Base-by-base conservation (phyloP, 1,140 invertebrate species). In the Drosophila sechellia region DNA sequence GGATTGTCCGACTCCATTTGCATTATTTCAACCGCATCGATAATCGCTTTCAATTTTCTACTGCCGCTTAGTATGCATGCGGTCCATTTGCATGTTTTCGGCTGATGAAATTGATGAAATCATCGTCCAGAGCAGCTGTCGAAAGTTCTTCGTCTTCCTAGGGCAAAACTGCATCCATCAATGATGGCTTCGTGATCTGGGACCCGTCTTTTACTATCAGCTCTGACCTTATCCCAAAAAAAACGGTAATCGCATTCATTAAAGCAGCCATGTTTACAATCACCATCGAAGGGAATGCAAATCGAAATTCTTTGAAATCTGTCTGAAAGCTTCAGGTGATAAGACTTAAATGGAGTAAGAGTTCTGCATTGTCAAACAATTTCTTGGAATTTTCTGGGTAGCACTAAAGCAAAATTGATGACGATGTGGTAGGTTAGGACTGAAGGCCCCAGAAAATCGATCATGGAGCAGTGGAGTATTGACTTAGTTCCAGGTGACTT, bases 101-200 rank as follows among this genome's bases (percentile, higher is more conserved):
- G 65, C 72, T 80, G 78, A 81, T 80, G 78, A 73, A 80, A 77
- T 57, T 46, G 71, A 79, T 84, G 71, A 81, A 86, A 81, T 84
- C 77, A 85, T 84, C 71, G 27, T 17, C 48, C 25, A 20, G 22
- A 13, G 52, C 22, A 35, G 64, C 37, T 54, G 40, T 40, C 39
- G 43, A 61, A 31, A 42, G 42, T 52, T 48, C 55, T 66, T 8
- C 46, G 25, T 31, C 17, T n/a, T 31, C 5, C n/a, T 15, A 15
- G 8, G n/a, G n/a, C 8, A n/a, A 52, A 52, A 49, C 43, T 56
- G 43, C 50, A 72, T 60, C 70, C 53, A 40, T 11, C 31, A 11
- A n/a, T 35, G 13, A n/a, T 35, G 13, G 39, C 35, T 65, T 59
- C 63, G 69, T 83, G 61, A 78, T 60, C 61, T 39, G 53, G 22